A percentile compares a stretch with the other conserved stretches of the same genome.
Conservation (phyloP, 2,113 vertebrate genomes). For the Dascyllus trimaculatus region DNA sequence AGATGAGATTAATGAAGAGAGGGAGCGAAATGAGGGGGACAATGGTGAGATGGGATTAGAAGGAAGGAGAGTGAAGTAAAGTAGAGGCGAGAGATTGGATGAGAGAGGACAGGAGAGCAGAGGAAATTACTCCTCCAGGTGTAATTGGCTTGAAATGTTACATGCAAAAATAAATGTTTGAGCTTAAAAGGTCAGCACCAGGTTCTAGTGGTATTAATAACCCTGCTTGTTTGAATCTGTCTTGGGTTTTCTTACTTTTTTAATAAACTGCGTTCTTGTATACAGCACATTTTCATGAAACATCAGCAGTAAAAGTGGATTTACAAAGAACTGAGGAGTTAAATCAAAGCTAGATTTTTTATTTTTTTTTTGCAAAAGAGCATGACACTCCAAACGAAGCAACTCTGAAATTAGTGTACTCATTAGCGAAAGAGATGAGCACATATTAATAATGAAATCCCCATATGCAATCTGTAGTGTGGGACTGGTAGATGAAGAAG, state of each 20-base stretch:
- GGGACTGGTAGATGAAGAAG: conserved; percentile 42
- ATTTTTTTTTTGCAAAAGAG: conserved; percentile 11
- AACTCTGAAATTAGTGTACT: conserved; percentile 55
- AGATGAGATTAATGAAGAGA: conserved; percentile 47
- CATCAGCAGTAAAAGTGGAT: neutral
- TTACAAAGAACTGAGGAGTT: neutral
- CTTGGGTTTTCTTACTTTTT: neutral
- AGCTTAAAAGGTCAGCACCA: conserved; percentile 49
- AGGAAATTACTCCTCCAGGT: conserved; percentile 26
- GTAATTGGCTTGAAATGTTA: conserved; percentile 65
- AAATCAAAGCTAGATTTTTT: neutral
- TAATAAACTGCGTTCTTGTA: neutral
- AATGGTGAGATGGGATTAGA: conserved; percentile 24
- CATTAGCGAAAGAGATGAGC: conserved; percentile 67
- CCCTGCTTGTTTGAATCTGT: conserved; percentile 13
- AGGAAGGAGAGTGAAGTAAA: neutral
- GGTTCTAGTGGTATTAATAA: conserved; percentile 16
- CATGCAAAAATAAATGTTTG: conserved; percentile 54
- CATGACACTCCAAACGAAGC: conserved; percentile 38
- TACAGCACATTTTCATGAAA: neutral
- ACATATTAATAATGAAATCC: conserved; percentile 62
- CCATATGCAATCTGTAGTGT: conserved; percentile 47
- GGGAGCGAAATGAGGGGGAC: neutral
- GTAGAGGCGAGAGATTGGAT: conserved; percentile 2
- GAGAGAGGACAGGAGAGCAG: conserved; percentile 1